phyloP scores from a whole-genome alignment of 1,140 invertebrate species.

The Camponotus pennsylvanicus region DNA sequence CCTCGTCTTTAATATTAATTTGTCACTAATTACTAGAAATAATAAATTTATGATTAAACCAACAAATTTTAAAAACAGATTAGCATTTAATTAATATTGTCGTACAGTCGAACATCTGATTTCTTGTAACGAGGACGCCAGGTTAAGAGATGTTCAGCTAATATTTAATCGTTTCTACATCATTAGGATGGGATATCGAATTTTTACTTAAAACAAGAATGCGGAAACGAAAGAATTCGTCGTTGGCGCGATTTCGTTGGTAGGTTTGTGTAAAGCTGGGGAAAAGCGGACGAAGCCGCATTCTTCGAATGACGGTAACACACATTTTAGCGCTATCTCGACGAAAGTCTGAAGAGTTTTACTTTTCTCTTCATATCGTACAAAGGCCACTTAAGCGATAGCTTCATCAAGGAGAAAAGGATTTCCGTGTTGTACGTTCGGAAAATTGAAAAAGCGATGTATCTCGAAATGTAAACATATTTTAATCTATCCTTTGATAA shows the following conservation, averaged over 20 bases:
- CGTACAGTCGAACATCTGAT: too few species aligned
- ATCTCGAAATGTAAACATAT: background rate
- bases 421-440: background rate
- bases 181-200: background rate
- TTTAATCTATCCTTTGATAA: background rate
- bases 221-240: constrained; percentile 56
- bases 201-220: constrained; percentile 27
- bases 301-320: constrained; percentile 40
- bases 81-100: too few species aligned
- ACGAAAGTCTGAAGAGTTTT: constrained; percentile 20
- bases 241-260: constrained; percentile 34
- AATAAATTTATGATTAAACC: too few species aligned
- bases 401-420: constrained; percentile 7
- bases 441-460: background rate
- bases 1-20: too few species aligned
- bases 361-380: constrained; percentile 9
- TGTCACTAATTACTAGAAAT: too few species aligned
- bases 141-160: background rate
- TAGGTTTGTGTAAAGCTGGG: background rate
- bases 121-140: too few species aligned
- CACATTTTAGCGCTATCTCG: background rate
- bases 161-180: background rate
- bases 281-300: constrained; percentile 48
- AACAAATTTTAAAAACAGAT: too few species aligned
- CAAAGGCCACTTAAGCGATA: background rate